Conservation (phyloP, 2,888 invertebrate genomes). For the Rhaphigaster nebulosa region DNA sequence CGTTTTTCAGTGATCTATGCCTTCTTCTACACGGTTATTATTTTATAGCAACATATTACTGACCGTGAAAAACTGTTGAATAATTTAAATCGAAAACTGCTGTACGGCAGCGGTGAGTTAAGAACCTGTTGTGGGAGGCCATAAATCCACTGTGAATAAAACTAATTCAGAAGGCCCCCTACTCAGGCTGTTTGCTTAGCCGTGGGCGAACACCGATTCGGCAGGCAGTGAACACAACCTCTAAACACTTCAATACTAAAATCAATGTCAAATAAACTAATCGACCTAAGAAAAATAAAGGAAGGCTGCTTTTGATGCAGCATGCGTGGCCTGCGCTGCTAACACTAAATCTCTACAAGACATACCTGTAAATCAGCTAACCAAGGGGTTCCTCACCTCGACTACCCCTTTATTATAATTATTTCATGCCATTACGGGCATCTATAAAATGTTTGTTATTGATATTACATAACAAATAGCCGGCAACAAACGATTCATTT, state of each 20-base stretch:
- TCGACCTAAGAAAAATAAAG: not conserved
- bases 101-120: conserved; percentile 20
- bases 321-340: not conserved
- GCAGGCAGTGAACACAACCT: conserved; percentile 35
- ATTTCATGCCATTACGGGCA: not conserved
- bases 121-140: conserved; percentile 7
- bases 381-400: not conserved
- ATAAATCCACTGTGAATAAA: conserved; percentile 45
- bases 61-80: conserved; percentile 10
- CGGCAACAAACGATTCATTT: not conserved
- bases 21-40: not conserved
- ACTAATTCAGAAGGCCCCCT: conserved; percentile 29
- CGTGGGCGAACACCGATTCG: conserved; percentile 39
- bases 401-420: not conserved
- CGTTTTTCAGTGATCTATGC: not conserved
- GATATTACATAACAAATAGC: not conserved
- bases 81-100: conserved; percentile 40
- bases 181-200: conserved; percentile 8
- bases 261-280: conserved; percentile 45
- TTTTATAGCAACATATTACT: not conserved
- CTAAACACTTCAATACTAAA: conserved; percentile 42
- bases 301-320: conserved; percentile 33
- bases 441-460: not conserved
- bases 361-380: not conserved
- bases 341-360: conserved; percentile 37